Evolutionary conservation across 2,888 invertebrate genomes (phyloP).

Genomic region (Chirona hameri): DNA sequence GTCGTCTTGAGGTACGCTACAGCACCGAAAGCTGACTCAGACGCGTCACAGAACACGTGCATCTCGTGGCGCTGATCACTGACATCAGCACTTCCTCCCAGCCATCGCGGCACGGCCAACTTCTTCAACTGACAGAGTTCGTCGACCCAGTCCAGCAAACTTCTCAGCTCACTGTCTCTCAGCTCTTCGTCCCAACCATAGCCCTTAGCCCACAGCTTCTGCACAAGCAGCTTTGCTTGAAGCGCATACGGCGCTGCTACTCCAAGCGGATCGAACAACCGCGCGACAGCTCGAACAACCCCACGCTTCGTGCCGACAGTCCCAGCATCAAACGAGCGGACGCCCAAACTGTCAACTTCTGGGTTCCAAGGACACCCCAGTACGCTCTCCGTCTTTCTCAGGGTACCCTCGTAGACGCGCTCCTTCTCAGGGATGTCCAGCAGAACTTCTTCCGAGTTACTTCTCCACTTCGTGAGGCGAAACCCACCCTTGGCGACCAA

Average conservation of each 20-base stretch:
- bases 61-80: neutral
- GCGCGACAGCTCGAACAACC: neutral
- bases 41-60: neutral
- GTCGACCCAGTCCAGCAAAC: too few species aligned
- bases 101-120: neutral
- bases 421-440: neutral
- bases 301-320: neutral
- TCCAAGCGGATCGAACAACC: neutral
- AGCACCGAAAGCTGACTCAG: neutral
- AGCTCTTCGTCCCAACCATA: neutral
- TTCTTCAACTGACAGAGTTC: neutral
- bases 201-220: neutral
- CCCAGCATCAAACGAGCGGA: neutral
- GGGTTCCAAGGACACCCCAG: neutral
- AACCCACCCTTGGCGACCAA: neutral
- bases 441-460: neutral
- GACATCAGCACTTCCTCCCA: neutral
- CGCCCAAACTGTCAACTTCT: neutral
- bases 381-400: neutral
- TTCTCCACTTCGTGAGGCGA: neutral
- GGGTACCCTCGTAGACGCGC: too few species aligned
- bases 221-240: neutral
- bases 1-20: neutral
- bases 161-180: too few species aligned
- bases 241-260: neutral